A percentile compares a stretch with the other conserved stretches of the same genome.
These are phyloP conservation scores for Trachelipus rathkii DNA, from an alignment of 1,140 invertebrate species.

Conservation along the genomic window DNA sequence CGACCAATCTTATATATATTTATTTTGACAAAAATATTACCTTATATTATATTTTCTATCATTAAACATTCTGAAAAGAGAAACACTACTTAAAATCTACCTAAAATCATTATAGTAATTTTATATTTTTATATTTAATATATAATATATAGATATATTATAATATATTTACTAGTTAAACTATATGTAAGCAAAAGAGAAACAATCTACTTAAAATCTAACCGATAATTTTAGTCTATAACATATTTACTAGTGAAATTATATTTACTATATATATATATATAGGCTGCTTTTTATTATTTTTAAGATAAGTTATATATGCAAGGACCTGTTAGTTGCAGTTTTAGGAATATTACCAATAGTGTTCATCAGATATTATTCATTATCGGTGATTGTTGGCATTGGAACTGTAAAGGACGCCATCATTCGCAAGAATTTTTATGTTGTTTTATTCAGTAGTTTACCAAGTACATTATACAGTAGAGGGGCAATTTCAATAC, in stretches of 20 bases:
- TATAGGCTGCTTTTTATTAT: background rate
- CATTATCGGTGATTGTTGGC: conserved; percentile 9
- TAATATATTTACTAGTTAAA: background rate
- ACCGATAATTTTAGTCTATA: no score
- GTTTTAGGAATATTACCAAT: background rate
- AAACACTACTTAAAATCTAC: no score
- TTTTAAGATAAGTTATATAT: background rate
- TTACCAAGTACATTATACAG: background rate
- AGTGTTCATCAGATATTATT: background rate
- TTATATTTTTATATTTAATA: no score
- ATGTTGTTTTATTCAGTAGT: background rate
- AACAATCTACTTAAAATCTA: no score
- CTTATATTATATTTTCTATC: no score
- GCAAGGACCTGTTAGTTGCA: background rate
- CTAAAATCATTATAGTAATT: no score
- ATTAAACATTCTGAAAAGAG: no score
- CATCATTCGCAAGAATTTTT: conserved; percentile 5
- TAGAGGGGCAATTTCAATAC: no score
- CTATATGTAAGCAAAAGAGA: no score
- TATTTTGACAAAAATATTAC: no score
- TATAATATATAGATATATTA: no score
- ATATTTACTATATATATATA: background rate
- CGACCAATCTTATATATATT: no score
- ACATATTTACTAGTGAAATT: background rate
- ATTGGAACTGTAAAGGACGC: conserved; percentile 2